Percentiles rank a stretch among this genome's conserved stretches.
Evolutionary conservation across 2,113 vertebrate genomes (phyloP).

Genomic region (Thinocorus orbignyianus): DNA sequence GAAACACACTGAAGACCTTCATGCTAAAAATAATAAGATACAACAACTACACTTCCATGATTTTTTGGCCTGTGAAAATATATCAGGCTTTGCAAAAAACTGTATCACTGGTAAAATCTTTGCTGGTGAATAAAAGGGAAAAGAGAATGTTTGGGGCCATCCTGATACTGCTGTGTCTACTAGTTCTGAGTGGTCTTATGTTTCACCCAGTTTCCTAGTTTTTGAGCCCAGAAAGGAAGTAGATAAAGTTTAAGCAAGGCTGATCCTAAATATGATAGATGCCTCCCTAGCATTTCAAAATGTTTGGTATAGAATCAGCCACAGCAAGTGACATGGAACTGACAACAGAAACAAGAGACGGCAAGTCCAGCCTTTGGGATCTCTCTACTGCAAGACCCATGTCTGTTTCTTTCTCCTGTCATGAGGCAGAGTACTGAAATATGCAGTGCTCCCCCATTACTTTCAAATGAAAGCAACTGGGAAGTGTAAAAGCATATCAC

Average conservation of each 20-base stretch:
- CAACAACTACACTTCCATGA: not conserved
- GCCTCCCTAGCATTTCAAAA: not conserved
- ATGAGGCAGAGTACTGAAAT: not conserved
- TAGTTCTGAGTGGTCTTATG: not conserved
- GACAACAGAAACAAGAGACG: not conserved
- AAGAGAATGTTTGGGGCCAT: not conserved
- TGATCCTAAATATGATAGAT: not conserved
- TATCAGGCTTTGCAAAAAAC: not conserved
- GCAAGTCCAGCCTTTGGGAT: not conserved
- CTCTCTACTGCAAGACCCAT: not conserved
- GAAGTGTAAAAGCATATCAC: not conserved
- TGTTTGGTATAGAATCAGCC: not conserved
- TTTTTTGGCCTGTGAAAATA: not conserved
- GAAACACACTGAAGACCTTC: accelerated
- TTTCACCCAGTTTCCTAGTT: not conserved
- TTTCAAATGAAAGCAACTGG: not conserved
- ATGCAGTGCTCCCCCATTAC: accelerated
- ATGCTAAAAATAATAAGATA: not conserved
- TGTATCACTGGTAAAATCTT: not conserved
- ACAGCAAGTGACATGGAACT: not conserved
- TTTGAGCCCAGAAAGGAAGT: not conserved
- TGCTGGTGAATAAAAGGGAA: not conserved
- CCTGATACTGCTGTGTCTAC: not conserved
- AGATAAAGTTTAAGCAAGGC: not conserved
- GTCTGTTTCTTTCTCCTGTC: not conserved